A percentile compares a stretch with the other conserved stretches of the same genome.
These are phyloP conservation scores for Capra hircus DNA, from an alignment of 2,113 vertebrate species.

Conservation along the genomic window DNA sequence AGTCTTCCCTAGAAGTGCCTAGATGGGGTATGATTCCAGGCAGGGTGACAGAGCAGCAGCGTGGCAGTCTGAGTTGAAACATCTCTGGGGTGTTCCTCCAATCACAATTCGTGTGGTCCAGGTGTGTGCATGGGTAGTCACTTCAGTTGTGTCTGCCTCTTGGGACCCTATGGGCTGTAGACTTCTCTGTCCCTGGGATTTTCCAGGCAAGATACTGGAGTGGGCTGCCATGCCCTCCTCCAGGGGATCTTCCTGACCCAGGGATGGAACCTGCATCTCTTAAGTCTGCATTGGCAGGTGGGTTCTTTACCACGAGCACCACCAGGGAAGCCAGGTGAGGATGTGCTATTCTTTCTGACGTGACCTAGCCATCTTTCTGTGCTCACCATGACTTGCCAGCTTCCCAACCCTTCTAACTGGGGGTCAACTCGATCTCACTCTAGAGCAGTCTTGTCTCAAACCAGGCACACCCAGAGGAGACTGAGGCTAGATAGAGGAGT, in stretches of 20 bases:
- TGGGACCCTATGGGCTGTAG: background rate
- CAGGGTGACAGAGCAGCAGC: background rate
- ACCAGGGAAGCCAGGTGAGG: background rate
- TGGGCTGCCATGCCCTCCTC: background rate
- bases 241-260: background rate
- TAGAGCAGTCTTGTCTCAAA: fast-evolving
- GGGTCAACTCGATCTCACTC: no score
- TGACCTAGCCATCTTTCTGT: background rate
- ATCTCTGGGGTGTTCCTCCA: background rate
- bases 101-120: background rate
- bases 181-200: background rate
- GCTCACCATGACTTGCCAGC: fast-evolving
- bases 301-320: background rate
- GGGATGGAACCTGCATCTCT: background rate
- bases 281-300: background rate
- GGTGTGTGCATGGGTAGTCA: fast-evolving
- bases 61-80: background rate
- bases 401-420: background rate
- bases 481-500: fast-evolving
- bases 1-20: background rate
- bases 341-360: background rate
- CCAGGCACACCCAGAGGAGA: background rate
- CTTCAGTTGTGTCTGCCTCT: fast-evolving
- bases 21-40: no score
- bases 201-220: background rate